Conservation (phyloP, 2,797 vertebrate genomes). For the Sebastes taczanowskii region DNA sequence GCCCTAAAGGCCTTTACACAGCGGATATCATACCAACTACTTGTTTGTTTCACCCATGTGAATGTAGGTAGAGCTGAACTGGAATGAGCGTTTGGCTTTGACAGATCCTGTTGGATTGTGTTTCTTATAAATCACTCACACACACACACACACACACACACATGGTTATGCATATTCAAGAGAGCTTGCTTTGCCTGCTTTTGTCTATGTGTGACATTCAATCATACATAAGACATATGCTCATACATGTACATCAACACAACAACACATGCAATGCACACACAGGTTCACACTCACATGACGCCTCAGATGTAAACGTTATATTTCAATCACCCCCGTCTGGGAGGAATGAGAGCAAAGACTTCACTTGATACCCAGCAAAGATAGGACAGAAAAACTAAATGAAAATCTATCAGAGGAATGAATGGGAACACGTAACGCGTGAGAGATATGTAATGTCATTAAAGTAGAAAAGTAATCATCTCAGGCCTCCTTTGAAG, state of each 20-base stretch:
- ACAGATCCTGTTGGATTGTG: background rate
- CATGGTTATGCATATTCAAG: background rate
- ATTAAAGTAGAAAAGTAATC: conserved; percentile 62
- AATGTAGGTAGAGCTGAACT: background rate
- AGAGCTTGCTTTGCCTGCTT: background rate
- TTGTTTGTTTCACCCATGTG: background rate
- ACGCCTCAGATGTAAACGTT: conserved; percentile 17
- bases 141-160: background rate
- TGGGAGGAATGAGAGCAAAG: conserved; percentile 5
- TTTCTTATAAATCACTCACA: background rate
- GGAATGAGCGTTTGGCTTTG: background rate
- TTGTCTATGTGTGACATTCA: background rate
- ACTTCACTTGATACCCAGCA: conserved; percentile 19
- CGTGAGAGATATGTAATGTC: conserved; percentile 37
- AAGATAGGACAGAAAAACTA: too few species aligned
- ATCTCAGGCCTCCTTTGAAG: conserved; percentile 53
- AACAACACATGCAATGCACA: background rate
- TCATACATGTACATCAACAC: background rate
- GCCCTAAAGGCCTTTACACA: too few species aligned
- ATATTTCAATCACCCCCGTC: conserved; percentile 49
- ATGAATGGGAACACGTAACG: conserved; percentile 36
- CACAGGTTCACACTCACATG: background rate
- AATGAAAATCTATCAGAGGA: conserved; percentile 8
- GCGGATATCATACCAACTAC: too few species aligned
- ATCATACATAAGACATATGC: background rate